Evolutionary conservation across 1,140 invertebrate genomes (phyloP).

Genomic region (Drosophila kurseongensis): DNA sequence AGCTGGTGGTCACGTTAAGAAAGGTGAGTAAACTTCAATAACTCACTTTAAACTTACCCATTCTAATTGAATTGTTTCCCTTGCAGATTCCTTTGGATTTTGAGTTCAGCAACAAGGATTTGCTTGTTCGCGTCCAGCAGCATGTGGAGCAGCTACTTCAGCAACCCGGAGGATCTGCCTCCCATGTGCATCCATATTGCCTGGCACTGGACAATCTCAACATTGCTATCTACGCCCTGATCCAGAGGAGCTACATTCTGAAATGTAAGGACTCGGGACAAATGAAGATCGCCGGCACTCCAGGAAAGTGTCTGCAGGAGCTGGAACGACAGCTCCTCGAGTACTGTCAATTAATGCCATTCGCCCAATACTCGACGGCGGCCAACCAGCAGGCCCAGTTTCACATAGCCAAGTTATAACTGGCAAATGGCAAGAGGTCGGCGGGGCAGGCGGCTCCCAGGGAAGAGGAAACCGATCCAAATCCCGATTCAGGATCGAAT

Average conservation of each 20-base stretch:
- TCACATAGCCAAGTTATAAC: conserved; percentile 82
- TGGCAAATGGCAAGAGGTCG: conserved; percentile 68
- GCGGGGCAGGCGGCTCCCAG: conserved; percentile 1
- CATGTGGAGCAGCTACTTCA: conserved; percentile 85
- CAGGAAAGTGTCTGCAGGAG: conserved; percentile 58
- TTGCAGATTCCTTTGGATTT: conserved; percentile 64
- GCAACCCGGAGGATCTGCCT: conserved; percentile 54
- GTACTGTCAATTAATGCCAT: conserved; percentile 80
- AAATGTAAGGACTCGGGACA: conserved; percentile 64
- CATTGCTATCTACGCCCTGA: conserved; percentile 73
- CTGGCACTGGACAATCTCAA: conserved; percentile 86
- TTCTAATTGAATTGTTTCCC: neutral
- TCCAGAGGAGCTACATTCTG: conserved; percentile 64
- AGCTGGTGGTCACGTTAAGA: conserved; percentile 68
- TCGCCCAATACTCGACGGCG: conserved; percentile 71
- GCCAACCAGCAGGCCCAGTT: conserved; percentile 73
- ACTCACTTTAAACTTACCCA: too few species aligned
- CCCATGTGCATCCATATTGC: conserved; percentile 87
- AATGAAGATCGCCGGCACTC: conserved; percentile 34
- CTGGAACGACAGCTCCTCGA: conserved; percentile 65
- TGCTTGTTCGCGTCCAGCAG: conserved; percentile 85
- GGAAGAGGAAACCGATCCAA: conserved; percentile 11
- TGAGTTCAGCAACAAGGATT: conserved; percentile 85
- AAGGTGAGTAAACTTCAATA: conserved; percentile 41
- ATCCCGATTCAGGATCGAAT: conserved; percentile 1